Conservation (phyloP, 2,797 vertebrate species). For the Morelia viridis region DNA sequence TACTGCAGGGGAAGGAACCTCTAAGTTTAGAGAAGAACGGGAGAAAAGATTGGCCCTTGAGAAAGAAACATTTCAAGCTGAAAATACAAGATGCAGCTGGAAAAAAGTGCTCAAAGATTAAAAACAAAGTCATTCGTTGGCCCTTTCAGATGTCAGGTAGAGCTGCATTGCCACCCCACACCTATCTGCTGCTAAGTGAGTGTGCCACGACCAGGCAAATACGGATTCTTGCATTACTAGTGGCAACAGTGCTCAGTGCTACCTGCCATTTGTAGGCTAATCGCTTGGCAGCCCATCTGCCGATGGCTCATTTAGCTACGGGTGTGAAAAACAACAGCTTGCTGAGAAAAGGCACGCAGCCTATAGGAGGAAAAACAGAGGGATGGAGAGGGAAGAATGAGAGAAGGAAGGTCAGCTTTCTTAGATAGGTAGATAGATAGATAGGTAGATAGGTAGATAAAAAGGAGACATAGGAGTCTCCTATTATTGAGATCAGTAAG, state of each 20-base stretch:
- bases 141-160: not conserved
- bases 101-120: not conserved
- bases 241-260: not conserved
- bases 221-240: not conserved
- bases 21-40: not conserved
- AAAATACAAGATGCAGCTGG: not conserved
- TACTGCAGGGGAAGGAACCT: not conserved
- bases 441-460: not conserved
- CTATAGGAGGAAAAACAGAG: not conserved
- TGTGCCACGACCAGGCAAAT: fast-evolving
- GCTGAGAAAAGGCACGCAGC: fast-evolving
- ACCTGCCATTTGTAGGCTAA: slow-evolving; percentile 41
- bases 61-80: not conserved
- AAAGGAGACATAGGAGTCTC: not conserved
- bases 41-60: not conserved
- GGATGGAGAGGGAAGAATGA: not conserved
- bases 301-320: slow-evolving; percentile 49
- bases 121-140: not conserved
- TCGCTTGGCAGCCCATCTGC: slow-evolving; percentile 40
- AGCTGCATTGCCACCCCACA: fast-evolving
- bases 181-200: slow-evolving; percentile 5
- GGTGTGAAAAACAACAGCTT: slow-evolving; percentile 58
- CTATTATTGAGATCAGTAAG: not conserved
- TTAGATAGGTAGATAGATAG: not conserved
- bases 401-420: not conserved